phyloP scores from a whole-genome alignment of 2,888 invertebrate genomes.

The Vanessa cardui region DNA sequence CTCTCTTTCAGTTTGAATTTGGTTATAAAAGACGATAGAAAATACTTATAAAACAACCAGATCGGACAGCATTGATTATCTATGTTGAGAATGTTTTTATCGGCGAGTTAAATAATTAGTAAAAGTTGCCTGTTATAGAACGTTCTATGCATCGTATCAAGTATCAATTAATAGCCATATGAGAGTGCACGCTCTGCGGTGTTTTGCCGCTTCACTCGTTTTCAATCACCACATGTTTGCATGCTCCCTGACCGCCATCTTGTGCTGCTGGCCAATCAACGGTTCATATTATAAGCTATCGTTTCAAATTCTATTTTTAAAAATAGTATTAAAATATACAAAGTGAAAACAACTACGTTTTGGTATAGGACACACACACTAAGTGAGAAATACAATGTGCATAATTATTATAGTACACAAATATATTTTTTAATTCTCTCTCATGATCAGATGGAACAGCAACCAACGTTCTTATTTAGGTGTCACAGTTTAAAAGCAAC shows the following conservation, averaged over 20 bases:
- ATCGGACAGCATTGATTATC: too few species aligned
- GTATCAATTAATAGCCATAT: constrained; percentile 19
- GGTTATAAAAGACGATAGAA: too few species aligned
- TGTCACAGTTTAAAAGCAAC: too few species aligned
- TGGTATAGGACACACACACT: too few species aligned
- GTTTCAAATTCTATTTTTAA: background rate
- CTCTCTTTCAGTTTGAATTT: too few species aligned
- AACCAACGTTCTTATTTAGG: too few species aligned
- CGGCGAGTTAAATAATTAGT: background rate
- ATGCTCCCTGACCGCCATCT: constrained; percentile 27
- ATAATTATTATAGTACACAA: too few species aligned
- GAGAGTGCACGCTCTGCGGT: constrained; percentile 9
- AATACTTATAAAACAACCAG: too few species aligned
- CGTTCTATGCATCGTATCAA: constrained; percentile 10
- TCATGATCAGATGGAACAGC: too few species aligned
- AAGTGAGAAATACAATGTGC: too few species aligned
- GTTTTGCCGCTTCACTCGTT: constrained; percentile 28
- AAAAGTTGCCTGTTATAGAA: background rate
- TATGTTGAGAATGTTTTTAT: background rate
- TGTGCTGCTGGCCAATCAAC: constrained; percentile 30
- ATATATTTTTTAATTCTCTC: too few species aligned
- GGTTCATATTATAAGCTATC: background rate
- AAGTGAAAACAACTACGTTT: too few species aligned
- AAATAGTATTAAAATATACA: background rate
- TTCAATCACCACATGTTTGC: constrained; percentile 32